A percentile compares a stretch with the other conserved stretches of the same genome.
Conservation (phyloP, 2,113 vertebrate genomes). For the Trogon melanurus region DNA sequence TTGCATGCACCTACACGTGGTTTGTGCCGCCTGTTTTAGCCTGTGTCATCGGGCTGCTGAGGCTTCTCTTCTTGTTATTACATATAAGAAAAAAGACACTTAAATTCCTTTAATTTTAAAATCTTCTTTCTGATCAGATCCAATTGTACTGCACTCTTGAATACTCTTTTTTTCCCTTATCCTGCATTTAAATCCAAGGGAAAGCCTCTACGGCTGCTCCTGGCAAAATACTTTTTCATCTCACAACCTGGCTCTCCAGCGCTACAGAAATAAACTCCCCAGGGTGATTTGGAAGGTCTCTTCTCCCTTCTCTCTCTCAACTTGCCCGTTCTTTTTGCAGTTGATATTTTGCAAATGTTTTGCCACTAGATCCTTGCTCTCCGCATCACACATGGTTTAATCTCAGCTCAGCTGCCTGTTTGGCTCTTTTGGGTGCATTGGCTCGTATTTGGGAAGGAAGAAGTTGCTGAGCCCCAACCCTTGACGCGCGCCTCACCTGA, state of each 20-base stretch:
- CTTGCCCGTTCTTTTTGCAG: not conserved
- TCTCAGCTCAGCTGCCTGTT: not conserved
- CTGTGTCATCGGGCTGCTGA: not conserved
- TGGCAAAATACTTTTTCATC: not conserved
- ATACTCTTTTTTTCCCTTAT: not conserved
- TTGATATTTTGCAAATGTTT: not conserved
- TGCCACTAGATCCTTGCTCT: not conserved
- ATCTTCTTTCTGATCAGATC: not conserved
- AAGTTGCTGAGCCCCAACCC: not conserved
- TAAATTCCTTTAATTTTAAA: not conserved
- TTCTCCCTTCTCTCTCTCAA: not conserved
- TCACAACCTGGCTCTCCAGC: not conserved
- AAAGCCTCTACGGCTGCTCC: not conserved
- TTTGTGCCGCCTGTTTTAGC: not conserved
- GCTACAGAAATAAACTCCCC: not conserved
- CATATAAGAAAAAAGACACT: not conserved
- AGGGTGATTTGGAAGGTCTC: not conserved
- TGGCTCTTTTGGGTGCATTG: not conserved
- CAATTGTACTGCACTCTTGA: not conserved
- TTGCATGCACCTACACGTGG: not conserved
- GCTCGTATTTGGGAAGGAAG: rapidly evolving
- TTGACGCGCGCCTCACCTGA: not conserved
- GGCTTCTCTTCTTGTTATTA: not conserved
- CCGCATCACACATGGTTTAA: rapidly evolving
- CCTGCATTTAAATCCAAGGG: not conserved